Conservation (phyloP, 2,888 invertebrate species). For the Halictus quadricinctus region DNA sequence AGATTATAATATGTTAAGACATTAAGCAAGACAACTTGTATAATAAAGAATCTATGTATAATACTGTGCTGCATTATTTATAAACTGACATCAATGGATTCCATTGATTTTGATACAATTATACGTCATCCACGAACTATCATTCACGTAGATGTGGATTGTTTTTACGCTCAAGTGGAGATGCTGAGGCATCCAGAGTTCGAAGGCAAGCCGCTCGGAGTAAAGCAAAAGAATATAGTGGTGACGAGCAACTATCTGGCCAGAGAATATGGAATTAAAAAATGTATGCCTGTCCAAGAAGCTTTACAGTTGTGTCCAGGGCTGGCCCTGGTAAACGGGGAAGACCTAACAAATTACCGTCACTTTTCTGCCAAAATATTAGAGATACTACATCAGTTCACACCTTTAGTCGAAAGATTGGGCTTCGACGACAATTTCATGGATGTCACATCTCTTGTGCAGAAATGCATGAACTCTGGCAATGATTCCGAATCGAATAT, state of each 20-base stretch:
- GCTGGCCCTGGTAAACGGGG: constrained; percentile 90
- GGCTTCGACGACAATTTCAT: constrained; percentile 94
- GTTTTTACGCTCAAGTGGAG: constrained; percentile 94
- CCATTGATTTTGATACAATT: constrained; percentile 73
- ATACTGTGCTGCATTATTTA: constrained; percentile 31
- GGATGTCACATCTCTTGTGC: constrained; percentile 89
- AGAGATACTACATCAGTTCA: constrained; percentile 88
- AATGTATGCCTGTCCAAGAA: constrained; percentile 91
- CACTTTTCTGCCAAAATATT: constrained; percentile 90
- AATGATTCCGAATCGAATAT: constrained; percentile 59
- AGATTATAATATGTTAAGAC: constrained; percentile 48
- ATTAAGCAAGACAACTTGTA: constrained; percentile 31
- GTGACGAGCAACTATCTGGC: constrained; percentile 94
- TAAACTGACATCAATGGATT: constrained; percentile 74
- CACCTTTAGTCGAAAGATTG: constrained; percentile 89
- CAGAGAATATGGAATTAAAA: constrained; percentile 87
- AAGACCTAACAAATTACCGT: constrained; percentile 92
- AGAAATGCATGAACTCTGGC: constrained; percentile 70
- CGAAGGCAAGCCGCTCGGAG: constrained; percentile 88
- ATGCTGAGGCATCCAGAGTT: constrained; percentile 89
- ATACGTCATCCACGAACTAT: constrained; percentile 87
- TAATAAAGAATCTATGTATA: constrained; percentile 45
- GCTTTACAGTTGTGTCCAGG: constrained; percentile 89
- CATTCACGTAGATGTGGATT: constrained; percentile 92
- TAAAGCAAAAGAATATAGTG: constrained; percentile 92